Base-by-base conservation (phyloP, 2,797 vertebrate species). In the Sitta carolinensis region DNA sequence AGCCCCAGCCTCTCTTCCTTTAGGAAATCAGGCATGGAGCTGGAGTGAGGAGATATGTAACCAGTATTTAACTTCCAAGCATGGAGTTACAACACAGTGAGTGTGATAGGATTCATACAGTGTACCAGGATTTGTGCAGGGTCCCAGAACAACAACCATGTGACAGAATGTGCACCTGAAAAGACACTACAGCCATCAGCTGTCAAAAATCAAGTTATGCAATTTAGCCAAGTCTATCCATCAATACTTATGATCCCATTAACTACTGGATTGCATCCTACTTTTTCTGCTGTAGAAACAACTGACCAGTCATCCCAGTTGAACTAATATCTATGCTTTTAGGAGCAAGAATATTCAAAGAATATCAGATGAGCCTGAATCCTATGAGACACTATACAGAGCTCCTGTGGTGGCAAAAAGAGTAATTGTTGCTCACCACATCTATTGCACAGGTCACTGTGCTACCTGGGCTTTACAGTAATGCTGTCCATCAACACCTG, bases 61-160 rank as follows among this genome's bases (percentile, higher is more conserved):
- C 48, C 3, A 8, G 23, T 21, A 55, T 63, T 67, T 63, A 75
- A 43, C n/a, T 59, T 32, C 47, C 18, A 51, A 51, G 40, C 30
- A 51, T 7, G 48, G 51, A 85, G 34, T 54, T 36, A 47, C 0
- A 22, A 34, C 1, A 1, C 12, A 4, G 9, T 10, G 29, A 63
- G 32, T 5, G 11, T 0, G 5, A 36, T 1, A 73, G 43, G 36
- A 77, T 36, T 69, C 36, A 30, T 10, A 34, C 16, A 36, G 59
- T 0, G 0, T 8, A 26, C 17, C 11, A n/a, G 45, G 27, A 75
- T 34, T 85, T 61, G 52, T 18, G 47, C 0, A 4, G 16, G 9
- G 25, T n/a, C 36, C 32, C 36, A 67, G 47, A 34, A 73, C 26
- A 78, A 7, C 13, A 25, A 4, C 0, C 3, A 1, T 36, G 32